Evolutionary conservation across 2,888 invertebrate species (phyloP), one percentile per base, ranked within the genome.

Genomic region (Orgyia antiqua): DNA sequence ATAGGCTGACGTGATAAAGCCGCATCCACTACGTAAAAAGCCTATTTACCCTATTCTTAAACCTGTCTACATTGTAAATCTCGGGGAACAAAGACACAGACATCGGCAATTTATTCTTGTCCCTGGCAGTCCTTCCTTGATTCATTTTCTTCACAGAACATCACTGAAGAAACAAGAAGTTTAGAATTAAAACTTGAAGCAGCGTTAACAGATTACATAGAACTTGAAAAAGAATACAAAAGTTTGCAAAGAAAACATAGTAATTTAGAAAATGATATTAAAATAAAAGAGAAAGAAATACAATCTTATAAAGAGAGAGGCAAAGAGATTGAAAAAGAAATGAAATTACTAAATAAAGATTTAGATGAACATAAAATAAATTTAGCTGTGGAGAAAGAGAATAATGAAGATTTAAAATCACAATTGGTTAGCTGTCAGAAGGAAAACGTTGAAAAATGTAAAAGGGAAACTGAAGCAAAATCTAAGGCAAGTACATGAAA

Each of bases 141-240:
- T n/a, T n/a, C n/a, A n/a, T n/a, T n/a, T n/a, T n/a, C n/a, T n/a
- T n/a, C 56, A 12, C 48, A 78, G 72, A 65, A 56, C 28, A 76
- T 43, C 78, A 89, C 60, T 65, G 87, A 40, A 76, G 87, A 59
- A 73, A 88, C 49, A 72, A 87, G 88, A 58, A 71, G 86, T 26
- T 53, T 91, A 11, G 89, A 90, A 58, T 54, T 79, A 1, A 89
- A 90, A 65, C 64, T 89, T 19, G 66, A 88, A 58, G 78, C 87
- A 33, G 70, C 88, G 1, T 58, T 88, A 38, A 75, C 86, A 31
- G 88, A 88, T 45, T 88, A 87, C 41, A 76, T 88, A 13, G 82
- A 87, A 23, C 71, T 88, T 45, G 86, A 88, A 39, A 69, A 76
- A 19, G 72, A 71, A 43, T 60, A 73, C 29, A 82, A 78, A 45